Base-by-base conservation (phyloP, 2,888 invertebrate genomes). In the Platypus cylindrus region DNA sequence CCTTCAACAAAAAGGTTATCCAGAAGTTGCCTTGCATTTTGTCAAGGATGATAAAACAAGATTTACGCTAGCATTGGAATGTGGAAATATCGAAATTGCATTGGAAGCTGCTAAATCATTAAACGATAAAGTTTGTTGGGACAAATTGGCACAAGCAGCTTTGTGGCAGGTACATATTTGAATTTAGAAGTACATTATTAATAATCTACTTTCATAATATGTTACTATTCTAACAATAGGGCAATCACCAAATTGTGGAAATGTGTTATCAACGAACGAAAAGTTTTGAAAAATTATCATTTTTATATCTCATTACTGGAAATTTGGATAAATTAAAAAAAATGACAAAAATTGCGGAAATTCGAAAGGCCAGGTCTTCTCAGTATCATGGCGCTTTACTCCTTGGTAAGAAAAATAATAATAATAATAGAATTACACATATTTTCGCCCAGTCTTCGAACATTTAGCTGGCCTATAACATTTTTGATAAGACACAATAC, bases 181-280 rank as follows among this genome's bases (percentile, higher is more conserved):
- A 26, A 7, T 5, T 26, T 26, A 26, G 26, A 5, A n/a, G 26
- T 20, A 9, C 26, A 26, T 5, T 8, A 12, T 5, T n/a, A 26
- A 26, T 8, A 11, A n/a, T 26, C 13, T 5, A 26, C 26, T 5
- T 5, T 11, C 26, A 26, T 12, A 5, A 13, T 17, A 8, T n/a
- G n/a, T 26, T 12, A 7, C 5, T n/a, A 26, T 11, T 7, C 11
- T 11, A 7, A 12, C 11, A 12, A 11, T 17, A 43, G 43, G 48
- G 50, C 29, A 50, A 50, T 38, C 53, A 53, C 39, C 87, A 87
- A 67, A 83, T 85, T 1, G 97, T 98, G 1, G 98, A 99, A 63
- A 95, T 98, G 94, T 94, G 95, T 55, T 99, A 99, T 63, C 97
- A 99, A 58, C 76, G 97, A 43, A 98, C 95, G 1, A 99, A 98